These are phyloP conservation scores for Neoitamus cyanurus DNA, from an alignment of 2,888 invertebrate species.

Conservation along the genomic window DNA sequence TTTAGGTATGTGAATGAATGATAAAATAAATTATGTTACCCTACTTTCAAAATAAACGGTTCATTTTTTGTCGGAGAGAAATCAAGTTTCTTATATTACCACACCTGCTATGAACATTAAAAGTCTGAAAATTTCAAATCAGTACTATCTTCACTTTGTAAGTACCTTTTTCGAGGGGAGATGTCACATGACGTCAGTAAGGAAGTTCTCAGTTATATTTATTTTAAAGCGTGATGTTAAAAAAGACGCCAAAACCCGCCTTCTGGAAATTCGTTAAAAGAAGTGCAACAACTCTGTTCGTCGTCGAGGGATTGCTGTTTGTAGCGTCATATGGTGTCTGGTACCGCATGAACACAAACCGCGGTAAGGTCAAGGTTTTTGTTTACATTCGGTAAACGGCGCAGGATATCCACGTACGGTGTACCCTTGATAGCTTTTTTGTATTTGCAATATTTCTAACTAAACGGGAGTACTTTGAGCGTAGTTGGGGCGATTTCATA, in stretches of 20 bases:
- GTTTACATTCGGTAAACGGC: not conserved
- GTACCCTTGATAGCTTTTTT: not conserved
- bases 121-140: no score
- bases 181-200: conserved; percentile 21
- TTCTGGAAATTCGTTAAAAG: conserved; percentile 69
- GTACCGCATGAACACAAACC: conserved; percentile 76
- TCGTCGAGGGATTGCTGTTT: conserved; percentile 72
- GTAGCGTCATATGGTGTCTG: conserved; percentile 74
- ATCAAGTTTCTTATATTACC: not conserved
- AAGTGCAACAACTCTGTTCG: conserved; percentile 70
- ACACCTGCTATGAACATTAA: not conserved
- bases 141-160: not conserved
- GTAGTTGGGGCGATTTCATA: not conserved
- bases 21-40: no score
- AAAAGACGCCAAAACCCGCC: conserved; percentile 72
- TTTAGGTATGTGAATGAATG: no score
- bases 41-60: not conserved
- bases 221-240: conserved; percentile 69
- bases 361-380: conserved; percentile 69
- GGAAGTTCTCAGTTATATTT: conserved; percentile 49
- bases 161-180: not conserved
- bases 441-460: not conserved
- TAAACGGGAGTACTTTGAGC: not conserved
- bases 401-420: not conserved
- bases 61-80: not conserved